phyloP scores from a whole-genome alignment of 2,888 invertebrate species.

The Oxyscelio sp. region DNA sequence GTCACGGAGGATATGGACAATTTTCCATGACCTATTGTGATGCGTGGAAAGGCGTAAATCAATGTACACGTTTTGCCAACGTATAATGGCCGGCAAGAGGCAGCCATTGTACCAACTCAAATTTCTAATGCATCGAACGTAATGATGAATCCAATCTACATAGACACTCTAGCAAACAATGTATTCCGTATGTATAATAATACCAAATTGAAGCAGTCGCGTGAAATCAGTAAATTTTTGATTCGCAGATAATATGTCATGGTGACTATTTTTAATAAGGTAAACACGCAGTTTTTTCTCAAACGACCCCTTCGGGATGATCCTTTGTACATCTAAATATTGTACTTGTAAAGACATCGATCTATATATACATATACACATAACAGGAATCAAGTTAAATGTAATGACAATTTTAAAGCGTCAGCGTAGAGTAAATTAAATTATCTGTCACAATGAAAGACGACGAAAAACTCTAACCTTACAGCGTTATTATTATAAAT shows the following conservation, averaged over 20 bases:
- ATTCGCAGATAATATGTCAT: constrained; percentile 48
- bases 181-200: constrained; percentile 55
- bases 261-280: constrained; percentile 68
- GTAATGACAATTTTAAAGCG: constrained; percentile 50
- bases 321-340: constrained; percentile 64
- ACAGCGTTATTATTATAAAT: constrained; percentile 40
- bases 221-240: constrained; percentile 48
- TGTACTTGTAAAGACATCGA: constrained; percentile 67
- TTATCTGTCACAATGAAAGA: constrained; percentile 57
- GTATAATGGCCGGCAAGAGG: too few relatives aligned
- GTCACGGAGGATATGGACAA: too few relatives aligned
- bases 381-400: constrained; percentile 43
- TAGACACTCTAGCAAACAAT: constrained; percentile 58
- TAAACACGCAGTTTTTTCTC: constrained; percentile 53
- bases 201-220: constrained; percentile 46
- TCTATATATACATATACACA: constrained; percentile 27
- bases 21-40: too few relatives aligned
- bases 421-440: constrained; percentile 53
- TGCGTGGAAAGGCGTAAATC: too few relatives aligned
- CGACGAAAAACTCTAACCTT: constrained; percentile 57
- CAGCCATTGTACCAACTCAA: too few relatives aligned
- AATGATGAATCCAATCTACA: too few relatives aligned
- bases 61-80: too few relatives aligned
- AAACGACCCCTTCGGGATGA: constrained; percentile 34
- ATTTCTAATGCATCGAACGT: too few relatives aligned